phyloP scores from a whole-genome alignment of 2,888 invertebrate genomes.

The Automeris io region DNA sequence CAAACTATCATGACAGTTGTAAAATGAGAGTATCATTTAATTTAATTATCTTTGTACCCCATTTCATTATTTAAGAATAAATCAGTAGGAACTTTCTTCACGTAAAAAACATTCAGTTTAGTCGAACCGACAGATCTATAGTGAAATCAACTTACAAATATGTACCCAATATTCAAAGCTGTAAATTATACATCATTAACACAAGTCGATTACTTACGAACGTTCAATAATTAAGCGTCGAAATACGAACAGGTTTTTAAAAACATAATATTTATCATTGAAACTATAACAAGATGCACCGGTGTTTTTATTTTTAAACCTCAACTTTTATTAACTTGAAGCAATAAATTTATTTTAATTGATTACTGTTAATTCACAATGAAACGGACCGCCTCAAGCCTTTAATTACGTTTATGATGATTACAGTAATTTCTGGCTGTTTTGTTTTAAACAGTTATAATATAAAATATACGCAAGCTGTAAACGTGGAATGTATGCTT shows the following conservation, averaged over 20 bases:
- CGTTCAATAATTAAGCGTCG: slow-evolving; percentile 9
- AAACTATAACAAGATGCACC: slow-evolving; percentile 49
- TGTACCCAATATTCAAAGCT: background rate
- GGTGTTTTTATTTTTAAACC: slow-evolving; percentile 37
- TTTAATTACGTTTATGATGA: slow-evolving; percentile 62
- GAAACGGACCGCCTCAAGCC: slow-evolving; percentile 48
- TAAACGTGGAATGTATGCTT: slow-evolving; percentile 13
- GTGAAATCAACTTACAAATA: slow-evolving; percentile 3
- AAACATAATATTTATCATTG: slow-evolving; percentile 51
- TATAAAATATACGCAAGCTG: slow-evolving; percentile 15
- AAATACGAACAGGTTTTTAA: slow-evolving; percentile 29
- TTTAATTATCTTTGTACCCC: background rate
- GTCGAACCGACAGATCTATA: background rate
- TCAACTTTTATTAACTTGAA: slow-evolving; percentile 36
- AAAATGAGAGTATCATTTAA: too few relatives aligned
- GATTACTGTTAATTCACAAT: slow-evolving; percentile 61
- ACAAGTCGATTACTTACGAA: slow-evolving; percentile 7
- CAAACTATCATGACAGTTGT: too few relatives aligned
- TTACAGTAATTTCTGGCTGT: slow-evolving; percentile 39
- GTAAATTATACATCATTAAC: slow-evolving; percentile 4
- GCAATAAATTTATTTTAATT: slow-evolving; percentile 63
- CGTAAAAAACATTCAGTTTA: slow-evolving; percentile 1
- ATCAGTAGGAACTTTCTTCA: background rate
- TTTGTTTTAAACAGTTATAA: slow-evolving; percentile 25
- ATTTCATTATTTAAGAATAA: background rate